Base-by-base conservation (phyloP, 2,113 vertebrate species). In the Ivindomyrus marchei region DNA sequence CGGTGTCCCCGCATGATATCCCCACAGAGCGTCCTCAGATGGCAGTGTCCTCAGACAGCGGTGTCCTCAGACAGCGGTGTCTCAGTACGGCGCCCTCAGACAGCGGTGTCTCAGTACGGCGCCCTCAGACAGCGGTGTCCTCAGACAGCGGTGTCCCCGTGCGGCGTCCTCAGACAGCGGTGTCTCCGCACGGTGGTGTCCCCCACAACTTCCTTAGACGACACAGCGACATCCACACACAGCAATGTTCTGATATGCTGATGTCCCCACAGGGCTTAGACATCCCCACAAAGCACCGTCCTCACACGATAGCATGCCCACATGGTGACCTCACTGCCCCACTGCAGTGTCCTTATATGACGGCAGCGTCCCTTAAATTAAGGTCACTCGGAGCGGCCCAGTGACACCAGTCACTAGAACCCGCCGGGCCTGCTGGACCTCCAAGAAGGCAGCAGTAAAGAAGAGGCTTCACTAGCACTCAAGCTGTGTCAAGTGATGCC, bases 31-130 rank as follows among this genome's bases (percentile, higher is more conserved):
- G 4, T 56, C 53, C 19, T 56, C 13, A 52, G 3, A 50, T 11
- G 0, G 11, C 13, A 0, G 53, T 56, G 15, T 21, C 53, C 1
- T 19, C 4, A 1, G 1, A 0, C 4, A 1, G 3, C 5, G 1
- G 10, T 1, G 2, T 49, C 2, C 47, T 49, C 10, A 49, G 47
- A 13, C 2, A 11, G 9, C 47, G 8, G 46, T 10, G 46, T 47
- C 46, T 1, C 9, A 0, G 1, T 31, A 31, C 3, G 46, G 8
- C 8, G 1, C 0, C 53, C 5, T 58, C 6, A 21, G 53, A 17
- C 2, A 11, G 47, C 47, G 9, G 47, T 11, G 47, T 49, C 47
- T 10, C 9, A 9, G 2, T 0, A 0, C 3, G 2, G 9, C 2
- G 9, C 11, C 47, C 47, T 49, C 6, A 58, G 47, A 56, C 5